These are phyloP conservation scores for Karalla daura DNA, from an alignment of 2,797 vertebrate species.

Conservation along the genomic window DNA sequence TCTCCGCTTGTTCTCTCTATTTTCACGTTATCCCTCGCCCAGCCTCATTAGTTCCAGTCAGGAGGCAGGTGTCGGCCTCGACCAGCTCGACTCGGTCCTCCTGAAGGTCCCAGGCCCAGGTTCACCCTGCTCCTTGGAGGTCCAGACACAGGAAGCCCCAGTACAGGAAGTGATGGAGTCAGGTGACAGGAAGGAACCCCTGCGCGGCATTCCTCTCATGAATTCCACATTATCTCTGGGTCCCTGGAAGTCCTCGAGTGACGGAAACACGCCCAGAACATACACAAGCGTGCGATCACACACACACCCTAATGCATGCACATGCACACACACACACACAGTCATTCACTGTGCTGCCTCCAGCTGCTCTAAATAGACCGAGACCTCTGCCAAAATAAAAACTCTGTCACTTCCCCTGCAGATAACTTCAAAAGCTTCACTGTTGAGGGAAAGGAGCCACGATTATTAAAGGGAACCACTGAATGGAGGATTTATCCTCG, in stretches of 20 bases:
- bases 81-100: too few species aligned
- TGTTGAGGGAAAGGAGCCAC: not conserved
- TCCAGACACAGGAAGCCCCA: slow-evolving; percentile 58
- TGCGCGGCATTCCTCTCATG: slow-evolving; percentile 62
- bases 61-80: not conserved
- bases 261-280: slow-evolving; percentile 66
- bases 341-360: slow-evolving; percentile 17
- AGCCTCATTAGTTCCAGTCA: slow-evolving; percentile 4
- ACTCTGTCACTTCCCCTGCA: slow-evolving; percentile 41
- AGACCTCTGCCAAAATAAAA: slow-evolving; percentile 27
- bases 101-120: too few species aligned
- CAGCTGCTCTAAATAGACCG: slow-evolving; percentile 49
- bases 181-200: slow-evolving; percentile 79
- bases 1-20: not conserved
- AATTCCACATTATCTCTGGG: slow-evolving; percentile 68
- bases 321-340: slow-evolving; percentile 22
- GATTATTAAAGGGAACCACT: too few species aligned
- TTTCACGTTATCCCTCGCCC: not conserved
- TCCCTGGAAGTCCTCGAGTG: slow-evolving; percentile 64
- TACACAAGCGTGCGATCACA: not conserved
- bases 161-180: slow-evolving; percentile 74
- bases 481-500: too few species aligned
- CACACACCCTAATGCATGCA: slow-evolving; percentile 20
- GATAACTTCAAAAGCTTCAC: slow-evolving; percentile 10
- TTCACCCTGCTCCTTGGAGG: slow-evolving; percentile 38